Evolutionary conservation across 2,797 vertebrate species (phyloP), one percentile per base, ranked within the genome.

Genomic region (Hoplostethus atlanticus): DNA sequence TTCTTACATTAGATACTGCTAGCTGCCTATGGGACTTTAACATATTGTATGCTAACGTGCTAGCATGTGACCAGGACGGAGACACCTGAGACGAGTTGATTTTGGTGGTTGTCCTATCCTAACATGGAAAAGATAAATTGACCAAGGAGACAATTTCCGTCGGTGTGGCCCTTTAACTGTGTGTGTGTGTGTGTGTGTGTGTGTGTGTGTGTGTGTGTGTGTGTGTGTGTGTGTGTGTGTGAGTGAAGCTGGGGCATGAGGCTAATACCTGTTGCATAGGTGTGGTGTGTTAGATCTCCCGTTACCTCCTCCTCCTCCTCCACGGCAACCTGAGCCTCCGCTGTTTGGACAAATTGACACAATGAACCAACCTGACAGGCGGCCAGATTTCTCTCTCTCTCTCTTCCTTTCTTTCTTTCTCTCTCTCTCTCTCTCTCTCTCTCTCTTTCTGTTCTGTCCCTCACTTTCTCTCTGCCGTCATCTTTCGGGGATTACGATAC

Each of bases 351-450:
- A 79, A 93, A 93, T 86, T 92, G 87, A 90, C 93, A 96, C 93
- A 94, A 94, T 94, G 94, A 95, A 94, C 93, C 92, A 8, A 68
- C 80, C 67, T 95, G 96, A 96, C 93, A 92, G 93, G 91, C 92
- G 87, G 94, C 94, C 96, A 97, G 95, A 97, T 96, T 96, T 95
- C 94, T 95, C 80, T 66, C 74, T 79, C 68, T 62, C 76, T 80
- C 73, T 44, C 68, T 79, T 71, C 67, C 62, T 61, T 51, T 57
- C 56, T 59, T 68, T 72, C 58, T 17, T 1, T 21, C 21, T 21
- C 1, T 96, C 96, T 95, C 93, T 95, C 80, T 66, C 74, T 79
- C 68, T 62, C 68, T 62, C 73, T 44, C 68, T 79, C 73, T 68
- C 64, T 61, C 53, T 56, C 59, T 59, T 67, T 72, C 58, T 17